phyloP scores from a whole-genome alignment of 2,113 vertebrate species.

The Lycaon pictus region DNA sequence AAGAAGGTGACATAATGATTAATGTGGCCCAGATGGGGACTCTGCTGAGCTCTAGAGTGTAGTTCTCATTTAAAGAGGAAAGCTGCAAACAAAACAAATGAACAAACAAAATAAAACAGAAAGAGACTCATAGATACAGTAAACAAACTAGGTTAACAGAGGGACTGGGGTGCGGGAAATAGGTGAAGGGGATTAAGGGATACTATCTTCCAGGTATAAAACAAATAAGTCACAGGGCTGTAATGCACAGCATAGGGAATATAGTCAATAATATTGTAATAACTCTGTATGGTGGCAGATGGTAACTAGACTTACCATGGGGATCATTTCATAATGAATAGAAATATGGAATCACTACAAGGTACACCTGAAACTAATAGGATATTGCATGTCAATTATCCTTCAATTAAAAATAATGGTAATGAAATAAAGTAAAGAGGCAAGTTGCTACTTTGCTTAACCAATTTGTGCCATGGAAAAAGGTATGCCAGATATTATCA shows the following conservation, averaged over 20 bases:
- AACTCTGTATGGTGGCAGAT: background rate
- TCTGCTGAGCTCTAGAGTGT: background rate
- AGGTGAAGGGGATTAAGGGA: background rate
- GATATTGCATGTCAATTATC: background rate
- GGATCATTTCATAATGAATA: background rate
- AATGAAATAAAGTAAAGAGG: background rate
- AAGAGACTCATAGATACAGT: background rate
- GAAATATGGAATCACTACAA: background rate
- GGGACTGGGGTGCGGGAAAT: background rate
- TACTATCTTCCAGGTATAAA: background rate
- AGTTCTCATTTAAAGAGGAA: background rate
- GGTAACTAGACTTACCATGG: background rate
- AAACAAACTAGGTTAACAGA: background rate
- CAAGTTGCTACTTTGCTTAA: background rate
- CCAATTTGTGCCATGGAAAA: background rate
- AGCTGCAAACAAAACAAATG: background rate
- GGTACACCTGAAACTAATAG: background rate
- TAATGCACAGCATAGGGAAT: background rate
- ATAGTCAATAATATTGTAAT: background rate
- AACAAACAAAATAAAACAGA: background rate
- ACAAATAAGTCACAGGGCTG: background rate
- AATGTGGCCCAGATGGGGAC: background rate
- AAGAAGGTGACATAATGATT: background rate
- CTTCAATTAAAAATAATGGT: background rate
- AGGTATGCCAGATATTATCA: background rate